Conservation (phyloP, 2,888 invertebrate species). For the Drosophila mettleri region DNA sequence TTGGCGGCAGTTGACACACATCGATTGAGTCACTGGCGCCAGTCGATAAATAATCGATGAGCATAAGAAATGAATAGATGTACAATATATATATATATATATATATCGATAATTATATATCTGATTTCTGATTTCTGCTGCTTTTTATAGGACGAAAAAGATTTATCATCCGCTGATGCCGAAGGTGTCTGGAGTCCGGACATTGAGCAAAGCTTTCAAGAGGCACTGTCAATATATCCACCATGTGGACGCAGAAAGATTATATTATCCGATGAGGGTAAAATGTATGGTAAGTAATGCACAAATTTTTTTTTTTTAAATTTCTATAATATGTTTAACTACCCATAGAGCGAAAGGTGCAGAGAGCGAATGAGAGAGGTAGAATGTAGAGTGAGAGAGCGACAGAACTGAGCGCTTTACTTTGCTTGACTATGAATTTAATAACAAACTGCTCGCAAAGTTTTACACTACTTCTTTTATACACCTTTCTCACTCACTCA, state of each 20-base stretch:
- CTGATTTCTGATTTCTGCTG: no score
- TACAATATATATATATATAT: neutral
- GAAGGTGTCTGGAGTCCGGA: conserved; percentile 99
- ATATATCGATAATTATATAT: no score
- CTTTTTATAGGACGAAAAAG: conserved; percentile 90
- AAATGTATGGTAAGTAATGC: conserved; percentile 98
- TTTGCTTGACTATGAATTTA: conserved; percentile 36
- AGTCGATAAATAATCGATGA: conserved; percentile 11
- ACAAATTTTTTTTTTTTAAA: neutral
- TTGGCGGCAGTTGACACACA: neutral
- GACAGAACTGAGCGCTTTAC: conserved; percentile 19
- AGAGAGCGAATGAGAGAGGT: neutral
- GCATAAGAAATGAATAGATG: conserved; percentile 3
- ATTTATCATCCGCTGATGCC: conserved; percentile 97
- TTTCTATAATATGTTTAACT: neutral
- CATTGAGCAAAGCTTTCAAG: conserved; percentile 99
- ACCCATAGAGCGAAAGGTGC: no score
- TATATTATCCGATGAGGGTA: conserved; percentile 99
- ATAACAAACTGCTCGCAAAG: conserved; percentile 33
- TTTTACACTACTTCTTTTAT: conserved; percentile 9
- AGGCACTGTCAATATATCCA: conserved; percentile 99
- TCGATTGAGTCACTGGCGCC: neutral
- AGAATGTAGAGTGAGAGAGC: neutral
- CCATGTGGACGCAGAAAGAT: conserved; percentile 99
- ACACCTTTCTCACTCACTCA: neutral